Base-by-base conservation (phyloP, 2,888 invertebrate species). In the Pristionchus exspectatus region DNA sequence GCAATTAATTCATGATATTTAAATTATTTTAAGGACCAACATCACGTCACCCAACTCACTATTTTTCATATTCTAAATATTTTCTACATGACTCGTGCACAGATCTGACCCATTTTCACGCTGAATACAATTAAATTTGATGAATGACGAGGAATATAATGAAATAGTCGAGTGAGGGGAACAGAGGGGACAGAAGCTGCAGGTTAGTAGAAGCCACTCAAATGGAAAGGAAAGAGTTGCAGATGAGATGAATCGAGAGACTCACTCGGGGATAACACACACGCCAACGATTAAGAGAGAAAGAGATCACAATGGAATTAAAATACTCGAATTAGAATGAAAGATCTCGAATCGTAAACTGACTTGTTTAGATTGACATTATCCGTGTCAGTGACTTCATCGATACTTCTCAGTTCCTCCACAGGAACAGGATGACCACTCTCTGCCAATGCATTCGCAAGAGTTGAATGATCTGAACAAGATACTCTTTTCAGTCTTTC, bases 371-470 rank as follows among this genome's bases (percentile, higher is more conserved):
- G 18, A 18, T 56, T 44, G 84, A 84, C 84, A 84, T 56, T 84
- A 56, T 54, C 84, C 16, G 33, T 21, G 27, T 84, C 77, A 24
- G n/a, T 56, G 10, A 56, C 84, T 56, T 84, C 84, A 56, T 84
- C 84, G 9, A 84, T 84, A 56, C 59, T 54, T 27, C 44, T 38
- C 24, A 84, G 33, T 84, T 84, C 56, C 33, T 84, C 84, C n/a
- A 84, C 84, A n/a, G 84, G 84, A 21, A 84, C 84, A 16, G 84
- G 84, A 84, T 84, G 84, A 14, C 84, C 84, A 84, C 84, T 84
- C 54, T 84, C 56, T 14, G 84, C 84, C 27, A 84, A 59, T 27
- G 84, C 84, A 84, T 84, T 50, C 18, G 84, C 84, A 27, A 84
- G 84, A 56, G 84, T 84, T 30, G 56, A n/a, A 21, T 59, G 84